These are phyloP conservation scores for Merluccius polli DNA, from an alignment of 2,797 vertebrate species.

Conservation along the genomic window DNA sequence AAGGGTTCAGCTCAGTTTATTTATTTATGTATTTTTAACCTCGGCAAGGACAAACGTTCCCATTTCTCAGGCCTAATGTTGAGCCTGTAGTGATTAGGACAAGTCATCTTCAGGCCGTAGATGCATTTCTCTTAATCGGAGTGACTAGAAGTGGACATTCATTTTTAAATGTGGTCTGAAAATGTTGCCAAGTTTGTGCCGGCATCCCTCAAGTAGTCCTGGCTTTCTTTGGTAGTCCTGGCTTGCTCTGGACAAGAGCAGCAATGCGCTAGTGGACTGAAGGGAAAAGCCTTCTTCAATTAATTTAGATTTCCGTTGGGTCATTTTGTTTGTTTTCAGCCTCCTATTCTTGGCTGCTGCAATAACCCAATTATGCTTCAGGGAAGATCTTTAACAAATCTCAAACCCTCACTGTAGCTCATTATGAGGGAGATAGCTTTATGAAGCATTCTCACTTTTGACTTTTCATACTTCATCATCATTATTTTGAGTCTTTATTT, in stretches of 20 bases:
- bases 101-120: not conserved
- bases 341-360: not conserved
- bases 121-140: not conserved
- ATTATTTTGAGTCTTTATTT: not conserved
- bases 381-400: not conserved
- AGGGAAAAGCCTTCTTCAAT: not conserved
- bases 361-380: not conserved
- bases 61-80: not conserved
- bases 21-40: not conserved
- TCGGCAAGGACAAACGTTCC: not conserved
- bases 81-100: not conserved
- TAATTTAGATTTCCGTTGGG: not conserved
- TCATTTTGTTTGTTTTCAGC: not conserved
- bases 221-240: not conserved
- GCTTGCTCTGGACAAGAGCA: not conserved
- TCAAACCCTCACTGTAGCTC: not conserved
- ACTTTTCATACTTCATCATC: slow-evolving; percentile 21
- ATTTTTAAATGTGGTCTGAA: not conserved
- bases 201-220: not conserved
- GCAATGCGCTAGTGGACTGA: not conserved
- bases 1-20: not conserved
- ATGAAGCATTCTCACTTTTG: not conserved
- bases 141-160: not conserved
- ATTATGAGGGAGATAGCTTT: not conserved
- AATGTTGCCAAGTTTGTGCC: not conserved